These are phyloP conservation scores for Tragopan temminckii DNA, from an alignment of 2,797 vertebrate species.

Conservation along the genomic window DNA sequence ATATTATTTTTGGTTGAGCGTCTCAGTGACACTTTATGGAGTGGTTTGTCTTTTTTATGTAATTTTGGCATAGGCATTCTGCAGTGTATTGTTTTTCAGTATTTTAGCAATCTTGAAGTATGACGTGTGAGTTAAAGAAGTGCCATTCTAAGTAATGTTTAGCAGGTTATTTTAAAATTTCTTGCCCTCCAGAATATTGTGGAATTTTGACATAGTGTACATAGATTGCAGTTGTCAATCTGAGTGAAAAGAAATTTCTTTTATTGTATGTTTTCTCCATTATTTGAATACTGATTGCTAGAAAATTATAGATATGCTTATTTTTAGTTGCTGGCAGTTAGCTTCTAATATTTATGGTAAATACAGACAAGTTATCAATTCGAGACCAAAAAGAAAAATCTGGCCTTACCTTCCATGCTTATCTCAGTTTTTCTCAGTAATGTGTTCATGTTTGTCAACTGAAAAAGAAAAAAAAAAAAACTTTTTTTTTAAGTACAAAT, in stretches of 20 bases:
- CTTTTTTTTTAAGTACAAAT: slow-evolving; percentile 59
- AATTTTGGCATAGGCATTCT: neutral
- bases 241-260: slow-evolving; percentile 70
- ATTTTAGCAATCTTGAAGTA: slow-evolving; percentile 38
- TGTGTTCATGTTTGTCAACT: slow-evolving; percentile 82
- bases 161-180: slow-evolving; percentile 54
- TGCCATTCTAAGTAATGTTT: slow-evolving; percentile 72
- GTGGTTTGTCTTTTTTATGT: slow-evolving; percentile 44
- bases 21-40: slow-evolving; percentile 67
- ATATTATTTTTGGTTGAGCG: slow-evolving; percentile 69
- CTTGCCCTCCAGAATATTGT: neutral
- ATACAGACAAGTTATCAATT: slow-evolving; percentile 62
- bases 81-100: slow-evolving; percentile 12
- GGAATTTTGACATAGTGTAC: slow-evolving; percentile 74
- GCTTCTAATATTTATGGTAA: slow-evolving; percentile 76
- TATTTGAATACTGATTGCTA: slow-evolving; percentile 64
- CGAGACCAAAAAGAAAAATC: slow-evolving; percentile 39
- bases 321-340: slow-evolving; percentile 79
- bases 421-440: slow-evolving; percentile 78
- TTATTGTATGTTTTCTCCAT: slow-evolving; percentile 68
- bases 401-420: slow-evolving; percentile 76
- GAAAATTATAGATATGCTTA: slow-evolving; percentile 70
- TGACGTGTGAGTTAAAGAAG: slow-evolving; percentile 42
- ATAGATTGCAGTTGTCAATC: slow-evolving; percentile 73
- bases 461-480: slow-evolving; percentile 36